phyloP scores from a whole-genome alignment of 2,888 invertebrate species.

The Emmelina monodactyla region DNA sequence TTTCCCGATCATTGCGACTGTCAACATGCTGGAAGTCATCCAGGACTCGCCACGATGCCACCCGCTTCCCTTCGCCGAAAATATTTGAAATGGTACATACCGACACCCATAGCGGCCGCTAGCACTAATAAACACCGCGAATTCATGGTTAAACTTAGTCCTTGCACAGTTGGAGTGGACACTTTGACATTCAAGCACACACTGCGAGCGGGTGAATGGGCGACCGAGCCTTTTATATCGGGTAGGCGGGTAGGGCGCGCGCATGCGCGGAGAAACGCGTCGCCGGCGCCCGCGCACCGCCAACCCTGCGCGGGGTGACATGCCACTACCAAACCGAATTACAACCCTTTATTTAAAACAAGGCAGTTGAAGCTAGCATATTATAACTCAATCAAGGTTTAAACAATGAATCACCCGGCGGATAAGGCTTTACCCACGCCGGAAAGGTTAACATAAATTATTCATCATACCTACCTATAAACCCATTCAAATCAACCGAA shows the following conservation, averaged over 20 bases:
- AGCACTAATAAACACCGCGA: slow-evolving; percentile 66
- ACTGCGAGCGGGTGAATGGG: slow-evolving; percentile 66
- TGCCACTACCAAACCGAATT: too few relatives aligned
- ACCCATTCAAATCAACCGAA: too few relatives aligned
- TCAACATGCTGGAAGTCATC: too few relatives aligned
- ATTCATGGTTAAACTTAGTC: slow-evolving; percentile 60
- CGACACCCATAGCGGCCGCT: slow-evolving; percentile 74
- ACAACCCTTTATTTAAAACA: too few relatives aligned
- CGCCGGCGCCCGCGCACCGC: slow-evolving; percentile 36
- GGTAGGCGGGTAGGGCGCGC: slow-evolving; percentile 45
- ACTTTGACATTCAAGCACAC: slow-evolving; percentile 63
- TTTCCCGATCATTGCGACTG: not conserved
- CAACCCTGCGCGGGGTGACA: too few relatives aligned
- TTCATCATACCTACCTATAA: too few relatives aligned
- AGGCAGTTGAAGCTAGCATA: too few relatives aligned
- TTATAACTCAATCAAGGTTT: too few relatives aligned
- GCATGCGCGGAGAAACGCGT: slow-evolving; percentile 44
- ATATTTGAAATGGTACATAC: slow-evolving; percentile 67
- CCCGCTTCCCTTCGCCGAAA: not conserved
- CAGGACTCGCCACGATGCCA: not conserved
- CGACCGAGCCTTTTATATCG: slow-evolving; percentile 59
- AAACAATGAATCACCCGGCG: too few relatives aligned
- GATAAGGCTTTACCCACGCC: too few relatives aligned
- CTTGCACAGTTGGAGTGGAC: slow-evolving; percentile 55
- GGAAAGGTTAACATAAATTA: too few relatives aligned